phyloP scores from a whole-genome alignment of 1,140 invertebrate genomes.

The Bombyx mandarina region DNA sequence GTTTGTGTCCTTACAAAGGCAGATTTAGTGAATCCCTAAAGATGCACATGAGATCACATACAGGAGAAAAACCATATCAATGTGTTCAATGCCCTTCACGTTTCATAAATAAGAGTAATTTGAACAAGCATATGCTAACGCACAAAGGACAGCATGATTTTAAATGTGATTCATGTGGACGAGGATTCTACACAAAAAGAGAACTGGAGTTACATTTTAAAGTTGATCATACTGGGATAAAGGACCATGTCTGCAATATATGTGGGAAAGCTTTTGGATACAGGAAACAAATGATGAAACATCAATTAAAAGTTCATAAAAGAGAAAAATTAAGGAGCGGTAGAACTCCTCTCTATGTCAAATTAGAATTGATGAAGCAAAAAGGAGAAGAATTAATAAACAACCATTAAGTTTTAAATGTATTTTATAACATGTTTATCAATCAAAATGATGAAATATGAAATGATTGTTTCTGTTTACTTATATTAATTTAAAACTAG shows the following conservation, averaged over 20 bases:
- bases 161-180: slow-evolving; percentile 46
- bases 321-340: slow-evolving; percentile 52
- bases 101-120: slow-evolving; percentile 68
- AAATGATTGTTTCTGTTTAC: too few species aligned
- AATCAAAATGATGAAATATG: too few species aligned
- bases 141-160: slow-evolving; percentile 47
- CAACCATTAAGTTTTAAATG: neutral
- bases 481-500: too few species aligned
- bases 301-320: slow-evolving; percentile 68
- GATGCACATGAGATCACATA: slow-evolving; percentile 60
- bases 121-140: slow-evolving; percentile 60
- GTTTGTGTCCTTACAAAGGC: slow-evolving; percentile 51
- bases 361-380: slow-evolving; percentile 21
- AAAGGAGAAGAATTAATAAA: slow-evolving; percentile 11
- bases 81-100: slow-evolving; percentile 62
- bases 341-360: slow-evolving; percentile 44
- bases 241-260: slow-evolving; percentile 64
- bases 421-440: too few species aligned
- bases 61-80: slow-evolving; percentile 66
- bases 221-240: slow-evolving; percentile 67
- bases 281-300: slow-evolving; percentile 67
- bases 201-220: slow-evolving; percentile 50
- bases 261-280: slow-evolving; percentile 71
- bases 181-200: slow-evolving; percentile 47
- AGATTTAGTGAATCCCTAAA: slow-evolving; percentile 55